Evolutionary conservation across 2,113 vertebrate genomes (phyloP).

Genomic region (Aythya baeri): DNA sequence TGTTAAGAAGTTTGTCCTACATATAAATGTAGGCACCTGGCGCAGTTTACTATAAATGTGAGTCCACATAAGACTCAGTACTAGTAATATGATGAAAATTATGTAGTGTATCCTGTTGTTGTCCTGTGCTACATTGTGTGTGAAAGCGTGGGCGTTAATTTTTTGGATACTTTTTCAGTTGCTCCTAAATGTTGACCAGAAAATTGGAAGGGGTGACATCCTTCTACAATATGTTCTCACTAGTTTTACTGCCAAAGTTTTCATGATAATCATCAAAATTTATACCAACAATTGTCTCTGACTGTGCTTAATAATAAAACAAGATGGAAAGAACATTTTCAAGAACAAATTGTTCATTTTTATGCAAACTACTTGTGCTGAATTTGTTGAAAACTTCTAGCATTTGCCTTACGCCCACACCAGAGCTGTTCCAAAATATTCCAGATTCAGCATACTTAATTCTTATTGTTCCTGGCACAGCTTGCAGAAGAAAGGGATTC

Average conservation of each 20-base stretch:
- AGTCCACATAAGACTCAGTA: neutral
- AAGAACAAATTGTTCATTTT: conserved; percentile 48
- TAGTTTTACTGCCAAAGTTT: conserved; percentile 19
- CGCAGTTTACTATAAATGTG: neutral
- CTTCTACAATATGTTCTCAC: neutral
- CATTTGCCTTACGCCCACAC: neutral
- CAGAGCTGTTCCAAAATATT: conserved; percentile 3
- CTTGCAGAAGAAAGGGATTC: neutral
- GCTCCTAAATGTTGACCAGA: neutral
- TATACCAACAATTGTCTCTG: neutral
- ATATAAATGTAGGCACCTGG: neutral
- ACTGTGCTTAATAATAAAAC: conserved; percentile 9
- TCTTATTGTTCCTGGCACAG: conserved; percentile 22
- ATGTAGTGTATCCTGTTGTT: neutral
- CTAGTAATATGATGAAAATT: neutral
- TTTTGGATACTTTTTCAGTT: neutral
- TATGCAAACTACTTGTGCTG: conserved; percentile 16
- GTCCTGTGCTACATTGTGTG: neutral
- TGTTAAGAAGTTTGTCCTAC: neutral
- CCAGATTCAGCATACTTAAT: neutral
- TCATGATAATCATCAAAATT: conserved; percentile 20
- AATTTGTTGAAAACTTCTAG: conserved; percentile 23
- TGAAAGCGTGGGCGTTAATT: neutral
- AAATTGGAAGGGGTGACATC: neutral
- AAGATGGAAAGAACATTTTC: conserved; percentile 43